Conservation (phyloP, 2,113 vertebrate genomes). For the Petrocephalus zakoni region DNA sequence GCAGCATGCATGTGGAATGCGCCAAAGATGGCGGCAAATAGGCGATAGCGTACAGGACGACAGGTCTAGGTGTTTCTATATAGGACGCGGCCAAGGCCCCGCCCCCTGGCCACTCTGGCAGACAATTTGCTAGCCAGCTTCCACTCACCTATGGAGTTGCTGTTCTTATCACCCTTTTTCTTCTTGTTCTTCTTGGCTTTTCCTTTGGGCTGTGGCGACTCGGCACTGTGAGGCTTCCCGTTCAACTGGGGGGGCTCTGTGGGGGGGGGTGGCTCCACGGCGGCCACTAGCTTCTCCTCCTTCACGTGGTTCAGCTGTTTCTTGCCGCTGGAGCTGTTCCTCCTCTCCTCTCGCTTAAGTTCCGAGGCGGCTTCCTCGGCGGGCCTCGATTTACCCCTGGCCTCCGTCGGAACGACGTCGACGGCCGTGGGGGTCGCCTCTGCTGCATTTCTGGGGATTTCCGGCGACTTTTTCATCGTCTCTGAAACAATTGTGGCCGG, state of each 20-base stretch:
- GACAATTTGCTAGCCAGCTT: background rate
- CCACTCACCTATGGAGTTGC: slow-evolving; percentile 80
- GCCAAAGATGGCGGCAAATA: background rate
- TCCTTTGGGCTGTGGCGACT: slow-evolving; percentile 67
- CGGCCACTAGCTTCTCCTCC: slow-evolving; percentile 62
- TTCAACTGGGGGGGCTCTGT: slow-evolving; percentile 49
- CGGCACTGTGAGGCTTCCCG: slow-evolving; percentile 50
- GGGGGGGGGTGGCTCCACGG: slow-evolving; percentile 55
- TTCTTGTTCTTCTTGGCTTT: slow-evolving; percentile 87
- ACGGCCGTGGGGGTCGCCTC: slow-evolving; percentile 49
- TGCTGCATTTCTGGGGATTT: slow-evolving; percentile 39
- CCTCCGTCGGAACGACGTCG: slow-evolving; percentile 56
- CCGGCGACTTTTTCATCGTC: slow-evolving; percentile 53
- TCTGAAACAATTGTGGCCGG: slow-evolving; percentile 50
- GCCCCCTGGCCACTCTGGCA: background rate
- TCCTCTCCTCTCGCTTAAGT: slow-evolving; percentile 70
- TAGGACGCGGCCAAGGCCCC: background rate
- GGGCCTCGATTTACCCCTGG: slow-evolving; percentile 58
- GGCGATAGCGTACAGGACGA: background rate
- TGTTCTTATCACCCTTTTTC: slow-evolving; percentile 86
- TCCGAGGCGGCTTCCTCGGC: slow-evolving; percentile 57
- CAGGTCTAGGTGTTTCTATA: background rate
- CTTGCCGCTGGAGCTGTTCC: slow-evolving; percentile 59
- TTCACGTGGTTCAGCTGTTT: slow-evolving; percentile 70
- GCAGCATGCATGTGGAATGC: background rate